A percentile compares a stretch with the other conserved stretches of the same genome.
Conservation (phyloP, 2,888 invertebrate genomes). For the Microctonus brassicae region DNA sequence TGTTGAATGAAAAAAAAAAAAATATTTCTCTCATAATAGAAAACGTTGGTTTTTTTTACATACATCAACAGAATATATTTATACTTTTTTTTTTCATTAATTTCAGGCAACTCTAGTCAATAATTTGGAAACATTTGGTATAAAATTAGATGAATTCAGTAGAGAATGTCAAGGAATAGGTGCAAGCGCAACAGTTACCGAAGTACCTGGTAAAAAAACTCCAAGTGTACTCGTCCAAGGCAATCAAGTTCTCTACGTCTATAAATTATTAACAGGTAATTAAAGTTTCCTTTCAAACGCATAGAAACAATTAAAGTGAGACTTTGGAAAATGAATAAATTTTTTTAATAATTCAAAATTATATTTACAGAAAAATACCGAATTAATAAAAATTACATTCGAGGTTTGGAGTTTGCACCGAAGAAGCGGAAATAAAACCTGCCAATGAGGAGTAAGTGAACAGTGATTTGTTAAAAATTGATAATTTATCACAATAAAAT, state of each 20-base stretch:
- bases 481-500: background rate
- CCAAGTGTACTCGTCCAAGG: conserved; percentile 91
- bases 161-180: conserved; percentile 89
- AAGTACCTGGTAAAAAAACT: conserved; percentile 78
- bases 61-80: background rate
- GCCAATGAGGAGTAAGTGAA: conserved; percentile 25
- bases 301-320: background rate
- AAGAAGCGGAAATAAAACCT: conserved; percentile 75
- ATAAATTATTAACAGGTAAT: conserved; percentile 72
- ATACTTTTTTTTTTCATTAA: background rate
- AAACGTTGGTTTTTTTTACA: background rate
- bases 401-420: conserved; percentile 82
- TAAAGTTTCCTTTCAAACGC: background rate
- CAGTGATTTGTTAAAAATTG: conserved; percentile 17
- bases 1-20: background rate
- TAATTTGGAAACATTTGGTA: conserved; percentile 89
- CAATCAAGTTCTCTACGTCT: conserved; percentile 81
- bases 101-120: conserved; percentile 86
- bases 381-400: conserved; percentile 81
- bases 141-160: conserved; percentile 83
- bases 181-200: conserved; percentile 86
- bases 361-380: conserved; percentile 80
- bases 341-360: conserved; percentile 47
- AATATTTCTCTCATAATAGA: background rate
- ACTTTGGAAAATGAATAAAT: background rate